Evolutionary conservation across 1,140 invertebrate species (phyloP).

Genomic region (Panagrolaimus sp.): DNA sequence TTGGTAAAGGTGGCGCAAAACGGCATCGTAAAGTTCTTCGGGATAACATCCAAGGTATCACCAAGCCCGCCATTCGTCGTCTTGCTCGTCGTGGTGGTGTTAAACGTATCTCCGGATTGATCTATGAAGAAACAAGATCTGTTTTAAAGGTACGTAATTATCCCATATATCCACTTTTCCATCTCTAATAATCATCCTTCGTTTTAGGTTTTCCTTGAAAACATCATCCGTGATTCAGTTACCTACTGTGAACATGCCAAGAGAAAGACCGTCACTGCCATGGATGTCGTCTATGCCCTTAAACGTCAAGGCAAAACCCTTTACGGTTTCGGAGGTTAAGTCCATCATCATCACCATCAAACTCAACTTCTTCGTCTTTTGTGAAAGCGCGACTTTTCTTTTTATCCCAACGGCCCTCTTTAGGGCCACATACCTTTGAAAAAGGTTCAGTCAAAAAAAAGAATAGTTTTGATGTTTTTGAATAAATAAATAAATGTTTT

Average conservation of each 20-base stretch:
- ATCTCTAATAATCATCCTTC: constrained; percentile 58
- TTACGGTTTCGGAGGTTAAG: constrained; percentile 67
- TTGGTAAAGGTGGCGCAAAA: constrained; percentile 69
- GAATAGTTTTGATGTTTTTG: neutral
- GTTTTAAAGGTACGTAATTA: constrained; percentile 39
- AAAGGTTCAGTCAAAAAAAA: neutral
- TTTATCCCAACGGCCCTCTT: constrained; percentile 19
- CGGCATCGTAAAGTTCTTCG: constrained; percentile 66
- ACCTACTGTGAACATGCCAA: constrained; percentile 79
- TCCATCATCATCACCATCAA: neutral
- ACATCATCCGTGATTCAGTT: constrained; percentile 72
- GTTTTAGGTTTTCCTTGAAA: constrained; percentile 70
- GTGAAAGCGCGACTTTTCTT: neutral
- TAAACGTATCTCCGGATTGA: constrained; percentile 72
- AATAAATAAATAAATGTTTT: neutral
- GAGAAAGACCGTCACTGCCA: constrained; percentile 75
- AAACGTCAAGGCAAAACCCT: constrained; percentile 73
- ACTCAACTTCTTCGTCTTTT: too few species aligned
- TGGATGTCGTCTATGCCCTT: constrained; percentile 79
- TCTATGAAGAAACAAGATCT: constrained; percentile 65
- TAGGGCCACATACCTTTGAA: constrained; percentile 9
- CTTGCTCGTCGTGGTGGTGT: constrained; percentile 72
- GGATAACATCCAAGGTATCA: constrained; percentile 73
- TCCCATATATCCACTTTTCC: constrained; percentile 66
- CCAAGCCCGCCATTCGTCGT: constrained; percentile 68